Base-by-base conservation (phyloP, 2,888 invertebrate genomes). In the Melanostoma scalare region DNA sequence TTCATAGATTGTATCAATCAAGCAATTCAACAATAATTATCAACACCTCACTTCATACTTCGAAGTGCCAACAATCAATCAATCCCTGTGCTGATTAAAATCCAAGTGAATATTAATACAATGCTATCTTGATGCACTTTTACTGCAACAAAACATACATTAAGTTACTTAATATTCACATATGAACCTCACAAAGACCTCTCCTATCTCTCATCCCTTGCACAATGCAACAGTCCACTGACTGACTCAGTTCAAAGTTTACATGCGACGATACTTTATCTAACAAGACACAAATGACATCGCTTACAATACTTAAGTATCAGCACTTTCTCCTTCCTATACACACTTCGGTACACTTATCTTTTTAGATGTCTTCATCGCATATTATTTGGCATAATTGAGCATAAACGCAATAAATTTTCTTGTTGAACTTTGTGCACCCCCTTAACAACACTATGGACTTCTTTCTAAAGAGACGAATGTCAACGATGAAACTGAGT, bases 391-490 rank as follows among this genome's bases (percentile, higher is more conserved):
- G 75, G 56, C 65, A 71, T 76, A 76, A 81, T 81, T 81, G 76
- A 81, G 80, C 67, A 71, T 81, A 71, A 81, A 71, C 71, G 76
- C 76, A 71, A 76, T 81, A 71, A 81, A 76, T 81, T 76, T 67
- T 48, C 80, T 55, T 40, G 60, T 81, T 81, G 80, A 81, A 81
- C 80, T 76, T 71, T 81, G 71, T 67, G 75, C 67, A 81, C 79
- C 74, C 79, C 60, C 20, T 20, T 20, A 20, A 20, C 65, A 48
- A 40, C 20, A 38, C 3, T 20, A 4, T 10, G 6, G 33, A 40
- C 33, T 9, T 40, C 31, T 35, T 46, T 42, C 53, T 33, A 6
- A 50, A 48, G 55, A 50, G 30, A 61, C 50, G 63, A 77, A 58
- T 77, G 77, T 58, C 58, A 38, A 55, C 50, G 40, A 53, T 61